Percentiles rank a stretch among this genome's conserved stretches.
Evolutionary conservation across 2,797 vertebrate genomes (phyloP).

Genomic region (Momotus momota): DNA sequence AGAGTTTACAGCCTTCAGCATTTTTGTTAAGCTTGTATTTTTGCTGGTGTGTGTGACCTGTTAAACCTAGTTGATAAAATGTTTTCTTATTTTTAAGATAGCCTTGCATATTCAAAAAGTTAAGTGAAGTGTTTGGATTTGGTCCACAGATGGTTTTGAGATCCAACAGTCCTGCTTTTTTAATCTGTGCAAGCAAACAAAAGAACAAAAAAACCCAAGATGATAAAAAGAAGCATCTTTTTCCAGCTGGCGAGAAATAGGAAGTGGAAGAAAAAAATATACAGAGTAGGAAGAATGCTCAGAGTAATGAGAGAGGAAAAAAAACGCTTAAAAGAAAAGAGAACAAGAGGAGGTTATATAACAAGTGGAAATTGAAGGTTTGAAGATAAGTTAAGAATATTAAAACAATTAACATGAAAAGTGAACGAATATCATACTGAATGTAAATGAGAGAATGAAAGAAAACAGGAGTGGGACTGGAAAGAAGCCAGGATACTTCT

Average conservation of each 20-base stretch:
- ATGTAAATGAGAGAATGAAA: constrained; percentile 7
- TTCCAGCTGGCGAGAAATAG: neutral
- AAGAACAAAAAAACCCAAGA: neutral
- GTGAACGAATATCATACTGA: neutral
- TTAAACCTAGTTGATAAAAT: constrained; percentile 8
- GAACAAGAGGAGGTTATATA: constrained; percentile 4
- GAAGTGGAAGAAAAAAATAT: neutral
- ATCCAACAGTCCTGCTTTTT: neutral
- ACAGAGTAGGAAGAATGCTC: neutral
- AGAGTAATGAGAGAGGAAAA: neutral
- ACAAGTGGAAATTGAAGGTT: neutral
- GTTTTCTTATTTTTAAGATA: neutral
- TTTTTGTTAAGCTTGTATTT: neutral
- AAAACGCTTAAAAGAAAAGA: neutral
- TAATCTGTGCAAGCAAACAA: constrained; percentile 21
- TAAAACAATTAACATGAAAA: constrained; percentile 19
- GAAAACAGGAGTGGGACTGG: neutral
- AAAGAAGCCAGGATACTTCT: constrained; percentile 1
- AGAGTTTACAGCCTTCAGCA: neutral
- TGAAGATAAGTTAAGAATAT: constrained; percentile 16
- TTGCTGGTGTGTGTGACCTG: neutral
- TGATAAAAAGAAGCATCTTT: neutral
- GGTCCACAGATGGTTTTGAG: constrained; percentile 13
- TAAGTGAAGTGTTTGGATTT: constrained; percentile 22
- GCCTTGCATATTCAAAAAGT: neutral